phyloP scores from a whole-genome alignment of 2,113 vertebrate genomes.

The Petaurus breviceps region DNA sequence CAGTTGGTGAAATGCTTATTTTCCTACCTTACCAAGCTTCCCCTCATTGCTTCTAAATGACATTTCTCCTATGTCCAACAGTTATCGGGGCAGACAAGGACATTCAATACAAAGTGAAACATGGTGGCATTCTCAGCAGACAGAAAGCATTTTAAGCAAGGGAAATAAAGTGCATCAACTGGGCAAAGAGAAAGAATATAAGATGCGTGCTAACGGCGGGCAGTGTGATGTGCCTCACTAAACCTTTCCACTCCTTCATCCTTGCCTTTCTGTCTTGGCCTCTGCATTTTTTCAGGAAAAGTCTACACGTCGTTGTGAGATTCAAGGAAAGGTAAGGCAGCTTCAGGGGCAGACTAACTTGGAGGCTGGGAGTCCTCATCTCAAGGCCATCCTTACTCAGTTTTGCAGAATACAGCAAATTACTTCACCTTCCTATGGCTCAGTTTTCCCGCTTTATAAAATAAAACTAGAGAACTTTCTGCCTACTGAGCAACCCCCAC shows the following conservation, averaged over 20 bases:
- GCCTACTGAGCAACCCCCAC: neutral
- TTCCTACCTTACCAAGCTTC: neutral
- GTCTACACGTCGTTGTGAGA: neutral
- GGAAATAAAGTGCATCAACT: neutral
- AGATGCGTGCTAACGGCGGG: neutral
- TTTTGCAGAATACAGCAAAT: neutral
- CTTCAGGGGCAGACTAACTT: neutral
- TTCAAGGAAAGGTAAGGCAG: neutral
- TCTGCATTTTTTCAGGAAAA: neutral
- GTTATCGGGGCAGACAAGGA: slow-evolving; percentile 47
- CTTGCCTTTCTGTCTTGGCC: neutral
- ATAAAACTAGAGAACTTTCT: neutral
- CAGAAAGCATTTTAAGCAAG: neutral
- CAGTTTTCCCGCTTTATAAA: neutral
- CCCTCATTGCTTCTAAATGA: neutral
- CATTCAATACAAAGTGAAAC: neutral
- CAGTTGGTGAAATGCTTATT: neutral
- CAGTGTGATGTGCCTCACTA: neutral
- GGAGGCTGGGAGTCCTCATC: neutral
- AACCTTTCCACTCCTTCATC: neutral
- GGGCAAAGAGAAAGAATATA: neutral
- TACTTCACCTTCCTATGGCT: neutral
- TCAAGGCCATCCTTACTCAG: neutral
- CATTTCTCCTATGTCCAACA: neutral
- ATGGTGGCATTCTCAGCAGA: neutral